A percentile compares a stretch with the other conserved stretches of the same genome.
Evolutionary conservation across 2,888 invertebrate species (phyloP).

Genomic region (Blomia tropicalis): DNA sequence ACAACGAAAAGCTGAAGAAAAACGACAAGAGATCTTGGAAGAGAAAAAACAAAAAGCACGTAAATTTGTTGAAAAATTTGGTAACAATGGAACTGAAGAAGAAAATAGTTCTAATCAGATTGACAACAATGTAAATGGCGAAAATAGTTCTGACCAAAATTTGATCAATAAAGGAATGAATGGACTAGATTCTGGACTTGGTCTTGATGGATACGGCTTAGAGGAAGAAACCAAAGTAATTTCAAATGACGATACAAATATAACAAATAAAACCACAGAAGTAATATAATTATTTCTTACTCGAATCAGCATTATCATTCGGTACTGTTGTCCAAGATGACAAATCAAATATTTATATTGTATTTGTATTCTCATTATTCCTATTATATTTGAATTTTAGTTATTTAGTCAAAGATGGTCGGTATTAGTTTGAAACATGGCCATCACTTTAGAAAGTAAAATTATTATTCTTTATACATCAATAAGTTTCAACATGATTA

Average conservation of each 20-base stretch:
- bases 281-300: too few relatives aligned
- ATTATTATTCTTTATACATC: too few relatives aligned
- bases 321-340: slow-evolving; percentile 9
- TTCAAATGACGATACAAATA: background rate
- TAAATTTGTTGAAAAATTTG: slow-evolving; percentile 20
- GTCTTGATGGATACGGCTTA: background rate
- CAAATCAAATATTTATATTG: too few relatives aligned
- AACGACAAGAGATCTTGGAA: slow-evolving; percentile 15
- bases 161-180: background rate
- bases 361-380: too few relatives aligned
- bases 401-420: too few relatives aligned
- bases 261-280: background rate
- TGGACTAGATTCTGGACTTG: slow-evolving; percentile 1
- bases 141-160: background rate
- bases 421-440: too few relatives aligned
- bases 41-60: slow-evolving; percentile 20
- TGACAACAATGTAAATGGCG: background rate
- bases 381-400: too few relatives aligned
- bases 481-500: too few relatives aligned
- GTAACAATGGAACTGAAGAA: background rate
- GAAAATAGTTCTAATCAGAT: background rate
- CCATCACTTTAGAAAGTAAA: too few relatives aligned
- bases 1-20: slow-evolving; percentile 23
- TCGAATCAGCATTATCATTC: background rate
- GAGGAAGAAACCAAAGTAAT: background rate